Base-by-base conservation (phyloP, 1,140 invertebrate genomes). In the Leptinotarsa lineolata region DNA sequence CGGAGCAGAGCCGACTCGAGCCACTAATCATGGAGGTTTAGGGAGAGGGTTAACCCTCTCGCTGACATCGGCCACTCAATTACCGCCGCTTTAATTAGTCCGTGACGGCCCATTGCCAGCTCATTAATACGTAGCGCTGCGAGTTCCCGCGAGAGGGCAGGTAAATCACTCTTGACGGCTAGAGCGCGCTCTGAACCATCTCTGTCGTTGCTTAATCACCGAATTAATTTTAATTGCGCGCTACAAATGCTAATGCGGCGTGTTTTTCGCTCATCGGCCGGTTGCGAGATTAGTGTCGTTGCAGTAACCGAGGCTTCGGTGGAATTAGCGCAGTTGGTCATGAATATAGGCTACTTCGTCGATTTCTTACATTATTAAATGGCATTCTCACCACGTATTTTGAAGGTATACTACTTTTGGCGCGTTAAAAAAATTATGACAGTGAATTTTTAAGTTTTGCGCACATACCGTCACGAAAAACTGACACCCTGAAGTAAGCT, bases 11-110 rank as follows among this genome's bases (percentile, higher is more conserved):
- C 15, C 48, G 48, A 54, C 48, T 54, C 48, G 48, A 63, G 76
- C 76, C 64, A 80, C 80, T 81, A 81, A 81, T 81, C 77, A 81
- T 76, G 74, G 71, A 74, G 80, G 78, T 77, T 79, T 77, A 78
- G 75, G 73, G 80, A 78, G 73, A 76, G 79, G 79, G 79, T 81
- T 81, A 80, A 80, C 78, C 74, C 77, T 76, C 77, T 75, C 78
- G 79, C 81, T 82, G 81, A 82, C 81, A 81, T 81, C 77, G 80
- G 80, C 81, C 80, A 81, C 81, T 82, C 81, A 82, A 82, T 82
- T 82, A 82, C 80, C 77, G 70, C 74, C 76, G 80, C 80, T 80
- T 82, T 82, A 82, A 82, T 82, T 82, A 81, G 80, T 81, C 81
- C 78, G 80, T 82, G 80, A 82, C 81, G 81, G 80, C 75, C 81